Evolutionary conservation across 2,797 vertebrate species (phyloP).

Genomic region (Parotocinclus haroldoi): DNA sequence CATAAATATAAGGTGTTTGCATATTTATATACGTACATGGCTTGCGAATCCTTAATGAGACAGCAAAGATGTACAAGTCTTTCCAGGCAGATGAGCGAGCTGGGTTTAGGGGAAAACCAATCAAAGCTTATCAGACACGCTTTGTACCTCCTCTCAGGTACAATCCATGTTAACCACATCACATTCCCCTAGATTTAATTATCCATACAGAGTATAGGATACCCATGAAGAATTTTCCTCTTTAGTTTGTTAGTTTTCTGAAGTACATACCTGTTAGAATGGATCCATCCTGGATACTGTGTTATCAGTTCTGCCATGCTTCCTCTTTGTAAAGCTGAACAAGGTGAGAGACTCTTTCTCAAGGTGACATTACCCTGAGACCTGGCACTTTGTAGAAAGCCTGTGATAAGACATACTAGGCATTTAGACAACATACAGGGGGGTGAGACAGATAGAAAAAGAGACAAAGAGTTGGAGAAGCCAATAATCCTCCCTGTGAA

Average conservation of each 20-base stretch:
- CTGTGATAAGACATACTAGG: constrained; percentile 43
- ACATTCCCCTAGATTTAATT: constrained; percentile 20
- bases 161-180: constrained; percentile 28
- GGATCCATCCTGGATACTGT: too few species aligned
- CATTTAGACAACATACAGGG: constrained; percentile 37
- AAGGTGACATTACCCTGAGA: constrained; percentile 48
- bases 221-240: constrained; percentile 7
- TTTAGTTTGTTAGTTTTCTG: too few species aligned
- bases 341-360: constrained; percentile 35
- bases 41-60: constrained; percentile 35
- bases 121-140: constrained; percentile 31
- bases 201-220: constrained; percentile 2
- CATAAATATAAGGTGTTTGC: constrained; percentile 26
- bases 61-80: constrained; percentile 29
- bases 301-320: background rate
- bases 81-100: constrained; percentile 15
- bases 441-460: constrained; percentile 19
- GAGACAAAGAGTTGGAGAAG: constrained; percentile 46
- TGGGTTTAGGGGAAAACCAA: constrained; percentile 20
- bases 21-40: constrained; percentile 24
- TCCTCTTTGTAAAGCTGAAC: constrained; percentile 15
- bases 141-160: constrained; percentile 28
- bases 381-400: constrained; percentile 37
- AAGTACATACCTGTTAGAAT: too few species aligned
- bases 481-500: constrained; percentile 53